Base-by-base conservation (phyloP, 92 coral and sea anemone genomes). In the Nematostella vectensis region DNA sequence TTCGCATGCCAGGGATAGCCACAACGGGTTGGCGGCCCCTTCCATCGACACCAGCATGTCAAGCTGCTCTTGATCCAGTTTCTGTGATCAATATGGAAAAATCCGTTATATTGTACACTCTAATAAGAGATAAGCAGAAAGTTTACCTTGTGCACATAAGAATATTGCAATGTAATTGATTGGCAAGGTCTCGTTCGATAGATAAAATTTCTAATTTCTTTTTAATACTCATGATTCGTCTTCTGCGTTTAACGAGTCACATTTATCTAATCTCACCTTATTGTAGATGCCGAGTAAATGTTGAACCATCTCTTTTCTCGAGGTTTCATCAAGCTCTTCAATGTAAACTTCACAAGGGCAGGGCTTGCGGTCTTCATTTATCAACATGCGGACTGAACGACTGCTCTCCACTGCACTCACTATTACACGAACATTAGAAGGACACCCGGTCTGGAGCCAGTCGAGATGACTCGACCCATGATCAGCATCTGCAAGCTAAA, bases 61-160 rank as follows among this genome's bases (percentile, higher is more conserved):
- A 81, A 83, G 60, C 63, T 83, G 91, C 55, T 72, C 80, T 15
- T 65, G 66, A 25, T 83, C 85, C 26, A 83, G 91, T 63, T 68
- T 83, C 85, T 82, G 20, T 25, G 47, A 50, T 48, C n/a, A n/a
- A n/a, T n/a, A n/a, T n/a, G n/a, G n/a, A n/a, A n/a, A n/a, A n/a
- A n/a, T n/a, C n/a, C n/a, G n/a, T n/a, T n/a, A n/a, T n/a, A n/a
- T n/a, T n/a, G n/a, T n/a, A n/a, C n/a, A n/a, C n/a, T n/a, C n/a
- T n/a, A n/a, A n/a, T n/a, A n/a, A n/a, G n/a, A n/a, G n/a, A n/a
- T n/a, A n/a, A n/a, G n/a, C n/a, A n/a, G n/a, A n/a, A n/a, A n/a
- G n/a, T n/a, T n/a, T n/a, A n/a, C n/a, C n/a, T n/a, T n/a, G n/a
- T n/a, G n/a, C n/a, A n/a, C n/a, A n/a, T n/a, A n/a, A n/a, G n/a